Percentiles rank a stretch among this genome's conserved stretches.
phyloP scores from a whole-genome alignment of 2,888 invertebrate genomes.

The Noctua janthina region DNA sequence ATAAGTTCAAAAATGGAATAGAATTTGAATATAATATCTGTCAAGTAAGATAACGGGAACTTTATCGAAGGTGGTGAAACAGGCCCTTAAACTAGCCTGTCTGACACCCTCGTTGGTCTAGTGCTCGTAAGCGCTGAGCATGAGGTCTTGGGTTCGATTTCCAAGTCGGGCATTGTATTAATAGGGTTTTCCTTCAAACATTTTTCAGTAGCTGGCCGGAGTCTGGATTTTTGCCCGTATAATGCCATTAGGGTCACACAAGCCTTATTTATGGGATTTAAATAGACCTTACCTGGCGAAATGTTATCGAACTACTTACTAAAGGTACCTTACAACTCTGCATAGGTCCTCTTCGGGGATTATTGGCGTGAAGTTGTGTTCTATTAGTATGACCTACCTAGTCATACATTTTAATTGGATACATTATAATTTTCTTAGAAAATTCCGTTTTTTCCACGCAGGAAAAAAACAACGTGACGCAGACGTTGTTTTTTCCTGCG shows the following conservation, averaged over 20 bases:
- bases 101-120: too few species aligned
- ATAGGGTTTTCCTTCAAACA: neutral
- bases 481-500: neutral
- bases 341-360: neutral
- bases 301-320: neutral
- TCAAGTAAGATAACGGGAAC: too few species aligned
- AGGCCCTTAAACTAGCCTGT: neutral
- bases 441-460: neutral
- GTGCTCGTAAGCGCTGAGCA: neutral
- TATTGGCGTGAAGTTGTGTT: neutral
- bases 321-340: neutral
- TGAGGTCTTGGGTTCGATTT: neutral
- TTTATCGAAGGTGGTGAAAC: too few species aligned
- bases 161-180: neutral
- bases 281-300: neutral
- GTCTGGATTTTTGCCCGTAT: neutral
- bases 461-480: constrained; percentile 19
- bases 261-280: neutral
- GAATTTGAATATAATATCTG: too few species aligned
- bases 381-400: too few species aligned
- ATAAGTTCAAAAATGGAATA: too few species aligned
- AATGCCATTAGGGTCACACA: neutral
- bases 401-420: neutral
- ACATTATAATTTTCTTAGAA: neutral
- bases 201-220: neutral